Conservation (phyloP, 2,113 vertebrate species). For the Paramormyrops kingsleyae region DNA sequence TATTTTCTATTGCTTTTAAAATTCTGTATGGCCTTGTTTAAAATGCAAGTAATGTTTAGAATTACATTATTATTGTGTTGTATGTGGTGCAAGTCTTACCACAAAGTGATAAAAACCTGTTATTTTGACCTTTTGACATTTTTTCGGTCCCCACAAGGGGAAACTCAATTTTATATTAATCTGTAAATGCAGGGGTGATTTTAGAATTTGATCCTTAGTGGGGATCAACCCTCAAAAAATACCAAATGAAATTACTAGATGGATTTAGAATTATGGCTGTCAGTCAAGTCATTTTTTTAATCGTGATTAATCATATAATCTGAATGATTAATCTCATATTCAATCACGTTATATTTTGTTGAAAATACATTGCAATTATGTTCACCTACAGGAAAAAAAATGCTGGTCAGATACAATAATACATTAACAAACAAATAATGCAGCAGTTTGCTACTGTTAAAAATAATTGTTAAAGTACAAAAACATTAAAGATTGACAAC, state of each 20-base stretch:
- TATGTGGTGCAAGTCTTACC: not conserved
- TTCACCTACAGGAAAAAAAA: not conserved
- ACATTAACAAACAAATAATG: not conserved
- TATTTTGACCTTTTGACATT: not conserved
- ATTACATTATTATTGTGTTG: not conserved
- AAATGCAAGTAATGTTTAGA: not conserved
- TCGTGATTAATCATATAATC: not conserved
- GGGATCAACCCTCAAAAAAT: not conserved
- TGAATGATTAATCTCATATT: not conserved
- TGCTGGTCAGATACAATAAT: not conserved
- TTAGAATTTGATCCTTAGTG: not conserved
- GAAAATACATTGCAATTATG: not conserved
- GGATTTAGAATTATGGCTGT: too few species aligned
- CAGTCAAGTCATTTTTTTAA: too few species aligned
- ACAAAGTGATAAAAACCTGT: not conserved
- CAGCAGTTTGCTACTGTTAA: not conserved
- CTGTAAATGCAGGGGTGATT: not conserved
- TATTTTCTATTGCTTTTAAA: not conserved
- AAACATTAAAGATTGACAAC: not conserved
- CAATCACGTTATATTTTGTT: not conserved
- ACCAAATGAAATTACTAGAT: not conserved
- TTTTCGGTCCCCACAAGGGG: not conserved
- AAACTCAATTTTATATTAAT: not conserved
- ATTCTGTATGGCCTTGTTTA: not conserved
- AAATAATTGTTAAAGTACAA: not conserved